Evolutionary conservation across 2,888 invertebrate species (phyloP).

Genomic region (Epinotia nisella): DNA sequence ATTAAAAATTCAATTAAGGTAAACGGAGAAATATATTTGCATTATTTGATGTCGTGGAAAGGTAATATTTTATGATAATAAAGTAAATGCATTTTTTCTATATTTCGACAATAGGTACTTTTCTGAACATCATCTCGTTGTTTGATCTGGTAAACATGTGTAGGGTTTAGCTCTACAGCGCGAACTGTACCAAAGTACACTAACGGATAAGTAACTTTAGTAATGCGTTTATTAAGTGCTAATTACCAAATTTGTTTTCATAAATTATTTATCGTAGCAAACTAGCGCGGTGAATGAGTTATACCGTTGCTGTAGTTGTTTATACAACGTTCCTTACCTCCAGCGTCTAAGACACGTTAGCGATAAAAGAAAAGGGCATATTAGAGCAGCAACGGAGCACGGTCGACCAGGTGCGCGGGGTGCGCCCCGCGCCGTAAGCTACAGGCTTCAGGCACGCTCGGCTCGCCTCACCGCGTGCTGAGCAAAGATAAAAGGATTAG

Average conservation of each 20-base stretch:
- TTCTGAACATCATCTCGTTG: background rate
- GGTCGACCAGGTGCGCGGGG: constrained; percentile 67
- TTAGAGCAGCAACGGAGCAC: constrained; percentile 61
- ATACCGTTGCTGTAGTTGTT: background rate
- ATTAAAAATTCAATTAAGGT: constrained; percentile 1
- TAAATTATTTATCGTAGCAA: background rate
- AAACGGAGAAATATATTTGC: background rate
- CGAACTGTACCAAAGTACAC: background rate
- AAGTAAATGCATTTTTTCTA: background rate
- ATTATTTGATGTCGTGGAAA: background rate
- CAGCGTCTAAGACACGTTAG: constrained; percentile 15
- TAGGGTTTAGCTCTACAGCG: background rate
- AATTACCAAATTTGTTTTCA: background rate
- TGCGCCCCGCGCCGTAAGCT: constrained; percentile 53
- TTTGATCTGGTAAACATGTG: background rate
- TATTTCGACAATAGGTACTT: background rate
- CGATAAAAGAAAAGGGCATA: constrained; percentile 63
- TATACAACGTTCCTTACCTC: background rate
- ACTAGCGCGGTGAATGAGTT: background rate
- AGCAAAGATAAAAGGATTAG: constrained; percentile 78
- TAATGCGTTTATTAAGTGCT: background rate
- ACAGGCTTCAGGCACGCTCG: constrained; percentile 53
- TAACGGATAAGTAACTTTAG: background rate
- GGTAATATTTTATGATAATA: background rate
- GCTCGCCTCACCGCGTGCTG: constrained; percentile 67